Evolutionary conservation across 2,888 invertebrate species (phyloP), one percentile per base, ranked within the genome.

Genomic region (Acleris emargana): DNA sequence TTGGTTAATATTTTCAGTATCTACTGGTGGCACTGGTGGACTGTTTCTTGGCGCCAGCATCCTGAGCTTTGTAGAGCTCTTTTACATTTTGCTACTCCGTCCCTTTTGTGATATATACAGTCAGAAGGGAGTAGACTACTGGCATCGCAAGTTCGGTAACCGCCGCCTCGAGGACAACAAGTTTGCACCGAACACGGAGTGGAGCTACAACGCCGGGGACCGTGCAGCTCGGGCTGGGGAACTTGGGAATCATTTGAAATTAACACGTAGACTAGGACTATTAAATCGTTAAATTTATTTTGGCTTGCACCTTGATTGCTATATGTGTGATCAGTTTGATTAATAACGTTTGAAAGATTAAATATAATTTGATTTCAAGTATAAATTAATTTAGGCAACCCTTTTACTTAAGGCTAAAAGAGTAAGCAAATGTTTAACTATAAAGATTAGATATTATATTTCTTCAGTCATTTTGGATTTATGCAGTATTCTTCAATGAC

Each of bases 41-140:
- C 81, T 95, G 1, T 95, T 95, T 74, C 91, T 95, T 16, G 95
- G 95, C 9, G 95, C 94, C 1, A 95, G 95, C 72, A 81, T 95
- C n/a, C 85, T 95, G 0, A 95, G 95, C 73, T 94, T 95, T 72
- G 94, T 94, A 13, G 95, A 95, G 74, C 84, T 95, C 5, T 74
- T 95, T 32, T 95, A 95, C 76, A 95, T 94, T 69, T 79, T 94
- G 20, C 87, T 86, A 69, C 86, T 83, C 73, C 90, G 81, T 73
- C 91, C 92, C 2, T 89, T 91, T 70, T 91, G 87, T 70, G 89
- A 91, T 64, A 86, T 91, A 64, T 92, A 91, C 75, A 88, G 80
- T 28, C 88, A 86, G 53, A 79, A 85, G n/a, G 78, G 83, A n/a
- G 83, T 89, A 17, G 92, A 92, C 64, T 85, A 81, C 1, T 92